phyloP scores from a whole-genome alignment of 1,140 invertebrate species.

The Drosophila orena region DNA sequence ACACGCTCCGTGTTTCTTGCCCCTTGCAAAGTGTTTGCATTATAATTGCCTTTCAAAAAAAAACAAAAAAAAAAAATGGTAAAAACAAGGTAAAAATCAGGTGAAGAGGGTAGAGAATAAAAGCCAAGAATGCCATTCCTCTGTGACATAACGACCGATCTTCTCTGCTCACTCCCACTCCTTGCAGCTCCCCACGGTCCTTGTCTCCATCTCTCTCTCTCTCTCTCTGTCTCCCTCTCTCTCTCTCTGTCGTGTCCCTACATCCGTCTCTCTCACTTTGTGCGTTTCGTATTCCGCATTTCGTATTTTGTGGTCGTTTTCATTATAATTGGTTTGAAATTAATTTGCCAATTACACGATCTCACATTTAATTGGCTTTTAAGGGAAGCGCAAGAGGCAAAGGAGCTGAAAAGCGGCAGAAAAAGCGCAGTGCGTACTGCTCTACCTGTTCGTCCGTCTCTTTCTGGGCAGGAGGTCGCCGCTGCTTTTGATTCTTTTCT shows the following conservation, averaged over 20 bases:
- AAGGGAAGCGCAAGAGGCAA: slow-evolving; percentile 43
- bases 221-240: slow-evolving; percentile 5
- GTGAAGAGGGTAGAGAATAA: slow-evolving; percentile 13
- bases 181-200: neutral
- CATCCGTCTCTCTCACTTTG: slow-evolving; percentile 4
- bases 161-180: slow-evolving; percentile 12
- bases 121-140: slow-evolving; percentile 13
- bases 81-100: slow-evolving; percentile 32
- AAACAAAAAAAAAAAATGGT: slow-evolving; percentile 37
- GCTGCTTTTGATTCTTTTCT: slow-evolving; percentile 47
- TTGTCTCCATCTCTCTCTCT: slow-evolving; percentile 6
- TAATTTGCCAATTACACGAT: slow-evolving; percentile 85
- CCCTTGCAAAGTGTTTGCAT: slow-evolving; percentile 58
- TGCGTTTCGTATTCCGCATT: slow-evolving; percentile 33
- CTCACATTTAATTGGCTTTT: slow-evolving; percentile 85
- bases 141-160: slow-evolving; percentile 35
- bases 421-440: slow-evolving; percentile 51
- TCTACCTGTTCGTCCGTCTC: slow-evolving; percentile 10
- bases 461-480: slow-evolving; percentile 19
- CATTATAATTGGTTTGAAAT: slow-evolving; percentile 85
- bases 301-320: slow-evolving; percentile 77
- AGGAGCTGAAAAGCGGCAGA: slow-evolving; percentile 14
- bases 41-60: slow-evolving; percentile 60
- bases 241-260: neutral
- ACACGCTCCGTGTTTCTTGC: slow-evolving; percentile 19